Evolutionary conservation across 2,888 invertebrate species (phyloP).

Genomic region (Abscondita cerata): DNA sequence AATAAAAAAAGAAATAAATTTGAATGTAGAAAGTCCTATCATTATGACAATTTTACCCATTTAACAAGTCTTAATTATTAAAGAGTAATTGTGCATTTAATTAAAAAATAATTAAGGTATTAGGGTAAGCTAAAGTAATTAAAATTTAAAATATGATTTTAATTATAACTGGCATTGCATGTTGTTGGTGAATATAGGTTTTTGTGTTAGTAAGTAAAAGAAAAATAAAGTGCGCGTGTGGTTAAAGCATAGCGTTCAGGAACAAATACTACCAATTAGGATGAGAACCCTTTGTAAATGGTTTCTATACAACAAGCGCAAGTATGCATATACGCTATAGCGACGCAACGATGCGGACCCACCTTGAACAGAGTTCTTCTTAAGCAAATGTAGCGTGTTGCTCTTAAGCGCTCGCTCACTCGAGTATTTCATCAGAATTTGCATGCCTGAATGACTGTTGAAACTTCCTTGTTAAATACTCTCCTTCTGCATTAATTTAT

Average conservation of each 20-base stretch:
- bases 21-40: too few species aligned
- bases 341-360: slow-evolving; percentile 48
- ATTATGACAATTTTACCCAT: too few species aligned
- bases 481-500: slow-evolving; percentile 46
- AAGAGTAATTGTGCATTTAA: too few species aligned
- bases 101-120: too few species aligned
- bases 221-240: neutral
- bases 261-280: slow-evolving; percentile 4
- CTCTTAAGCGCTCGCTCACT: slow-evolving; percentile 49
- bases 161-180: too few species aligned
- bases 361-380: slow-evolving; percentile 50
- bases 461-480: slow-evolving; percentile 49
- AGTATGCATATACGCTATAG: slow-evolving; percentile 48
- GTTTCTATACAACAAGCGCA: slow-evolving; percentile 47
- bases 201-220: slow-evolving; percentile 8
- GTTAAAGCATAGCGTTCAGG: neutral
- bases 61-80: too few species aligned
- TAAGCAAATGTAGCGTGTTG: slow-evolving; percentile 54
- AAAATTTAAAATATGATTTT: too few species aligned
- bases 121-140: too few species aligned
- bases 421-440: slow-evolving; percentile 51
- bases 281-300: neutral
- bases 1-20: too few species aligned
- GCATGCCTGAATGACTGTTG: slow-evolving; percentile 46
- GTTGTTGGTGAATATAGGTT: slow-evolving; percentile 4